Evolutionary conservation across 2,113 vertebrate species (phyloP).

Genomic region (Pionites leucogaster): DNA sequence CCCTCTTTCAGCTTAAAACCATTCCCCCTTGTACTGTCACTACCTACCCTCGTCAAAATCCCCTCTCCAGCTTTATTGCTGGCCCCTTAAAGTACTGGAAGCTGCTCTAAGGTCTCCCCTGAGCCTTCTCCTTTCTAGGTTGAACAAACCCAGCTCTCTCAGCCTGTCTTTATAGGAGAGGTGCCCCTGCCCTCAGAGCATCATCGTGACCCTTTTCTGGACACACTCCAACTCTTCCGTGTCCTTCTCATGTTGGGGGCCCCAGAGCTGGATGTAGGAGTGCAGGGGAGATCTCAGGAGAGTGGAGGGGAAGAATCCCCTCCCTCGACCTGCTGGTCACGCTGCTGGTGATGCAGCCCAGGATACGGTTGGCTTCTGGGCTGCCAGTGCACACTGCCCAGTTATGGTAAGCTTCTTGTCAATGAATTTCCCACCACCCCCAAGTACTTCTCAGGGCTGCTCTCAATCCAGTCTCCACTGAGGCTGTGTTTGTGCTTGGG

Average conservation of each 20-base stretch:
- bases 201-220: not conserved
- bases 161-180: not conserved
- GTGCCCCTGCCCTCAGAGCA: not conserved
- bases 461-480: not conserved
- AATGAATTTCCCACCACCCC: not conserved
- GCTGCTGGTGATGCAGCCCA: not conserved
- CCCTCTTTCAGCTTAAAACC: not conserved
- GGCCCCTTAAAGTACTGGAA: not conserved
- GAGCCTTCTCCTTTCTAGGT: not conserved
- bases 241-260: not conserved
- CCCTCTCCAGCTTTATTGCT: not conserved
- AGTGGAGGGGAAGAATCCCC: not conserved
- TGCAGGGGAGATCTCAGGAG: not conserved
- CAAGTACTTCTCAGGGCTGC: not conserved
- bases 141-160: not conserved
- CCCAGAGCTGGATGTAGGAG: not conserved
- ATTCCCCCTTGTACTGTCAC: not conserved
- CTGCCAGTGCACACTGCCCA: not conserved
- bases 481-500: not conserved
- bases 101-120: not conserved
- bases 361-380: not conserved
- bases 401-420: not conserved
- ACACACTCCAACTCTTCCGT: not conserved
- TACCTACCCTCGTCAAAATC: not conserved
- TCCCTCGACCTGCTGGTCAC: not conserved